Evolutionary conservation across 1,140 invertebrate genomes (phyloP).

Genomic region (Macrobrachium nipponense): DNA sequence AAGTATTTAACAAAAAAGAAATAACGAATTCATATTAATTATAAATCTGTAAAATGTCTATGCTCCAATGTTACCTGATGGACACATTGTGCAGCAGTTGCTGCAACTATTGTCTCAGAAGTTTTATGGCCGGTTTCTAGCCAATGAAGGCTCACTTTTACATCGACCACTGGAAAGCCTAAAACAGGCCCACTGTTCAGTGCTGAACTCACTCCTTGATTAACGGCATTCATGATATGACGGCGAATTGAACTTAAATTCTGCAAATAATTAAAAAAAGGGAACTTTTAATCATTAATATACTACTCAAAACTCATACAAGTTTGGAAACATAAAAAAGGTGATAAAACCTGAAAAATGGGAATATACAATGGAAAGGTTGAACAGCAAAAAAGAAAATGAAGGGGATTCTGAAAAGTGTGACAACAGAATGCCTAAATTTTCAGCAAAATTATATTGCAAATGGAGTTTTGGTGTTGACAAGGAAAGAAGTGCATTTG

Average conservation of each 20-base stretch:
- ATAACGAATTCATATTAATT: not conserved
- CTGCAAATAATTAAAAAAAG: constrained; percentile 22
- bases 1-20: too few species aligned
- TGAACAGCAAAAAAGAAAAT: too few species aligned
- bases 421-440: too few species aligned
- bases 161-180: constrained; percentile 77
- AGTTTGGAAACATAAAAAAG: not conserved
- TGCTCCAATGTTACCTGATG: constrained; percentile 1
- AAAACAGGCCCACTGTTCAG: constrained; percentile 71
- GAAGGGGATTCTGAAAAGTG: too few species aligned
- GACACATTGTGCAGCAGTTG: constrained; percentile 83
- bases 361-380: not conserved
- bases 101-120: constrained; percentile 81
- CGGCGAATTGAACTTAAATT: constrained; percentile 51
- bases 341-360: not conserved
- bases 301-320: not conserved
- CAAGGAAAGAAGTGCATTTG: too few species aligned
- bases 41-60: not conserved
- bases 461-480: too few species aligned
- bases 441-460: too few species aligned
- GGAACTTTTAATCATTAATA: not conserved
- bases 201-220: constrained; percentile 70
- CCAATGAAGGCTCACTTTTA: constrained; percentile 81
- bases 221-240: constrained; percentile 70
- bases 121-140: constrained; percentile 79